Conservation (phyloP, 1,140 invertebrate species). For the Drosophila gunungcola region DNA sequence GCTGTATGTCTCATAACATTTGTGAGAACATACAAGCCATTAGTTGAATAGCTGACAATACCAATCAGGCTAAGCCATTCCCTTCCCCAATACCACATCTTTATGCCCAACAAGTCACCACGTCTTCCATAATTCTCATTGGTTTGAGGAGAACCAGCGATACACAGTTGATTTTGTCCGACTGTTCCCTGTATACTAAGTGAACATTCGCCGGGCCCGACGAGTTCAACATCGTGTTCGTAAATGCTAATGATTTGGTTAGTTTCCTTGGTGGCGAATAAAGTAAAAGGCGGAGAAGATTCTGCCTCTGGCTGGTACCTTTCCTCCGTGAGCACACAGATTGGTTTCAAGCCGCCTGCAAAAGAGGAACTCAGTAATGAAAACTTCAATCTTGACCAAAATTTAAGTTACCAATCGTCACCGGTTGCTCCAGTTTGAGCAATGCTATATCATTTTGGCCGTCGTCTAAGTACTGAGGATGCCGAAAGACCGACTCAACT, state of each 20-base stretch:
- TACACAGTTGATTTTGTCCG: background rate
- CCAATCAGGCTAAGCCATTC: background rate
- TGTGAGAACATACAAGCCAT: slow-evolving; percentile 4
- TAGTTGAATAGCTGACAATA: slow-evolving; percentile 7
- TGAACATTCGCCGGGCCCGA: background rate
- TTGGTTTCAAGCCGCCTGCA: background rate
- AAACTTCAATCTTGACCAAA: too few relatives aligned
- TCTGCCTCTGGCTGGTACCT: too few relatives aligned
- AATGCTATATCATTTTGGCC: slow-evolving; percentile 3
- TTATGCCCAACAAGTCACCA: background rate
- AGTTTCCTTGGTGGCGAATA: background rate
- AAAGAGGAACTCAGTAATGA: background rate
- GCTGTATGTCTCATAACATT: background rate
- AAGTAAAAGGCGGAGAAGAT: background rate
- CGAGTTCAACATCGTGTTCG: background rate
- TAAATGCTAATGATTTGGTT: background rate
- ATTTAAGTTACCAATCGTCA: background rate
- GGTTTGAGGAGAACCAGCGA: background rate
- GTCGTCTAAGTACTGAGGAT: background rate
- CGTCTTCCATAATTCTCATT: too few relatives aligned
- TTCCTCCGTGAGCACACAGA: background rate
- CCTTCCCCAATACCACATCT: background rate
- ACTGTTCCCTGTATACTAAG: background rate
- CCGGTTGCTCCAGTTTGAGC: background rate
- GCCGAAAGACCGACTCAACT: too few relatives aligned